Conservation (phyloP, 2,113 vertebrate species). For the Eurypyga helias region DNA sequence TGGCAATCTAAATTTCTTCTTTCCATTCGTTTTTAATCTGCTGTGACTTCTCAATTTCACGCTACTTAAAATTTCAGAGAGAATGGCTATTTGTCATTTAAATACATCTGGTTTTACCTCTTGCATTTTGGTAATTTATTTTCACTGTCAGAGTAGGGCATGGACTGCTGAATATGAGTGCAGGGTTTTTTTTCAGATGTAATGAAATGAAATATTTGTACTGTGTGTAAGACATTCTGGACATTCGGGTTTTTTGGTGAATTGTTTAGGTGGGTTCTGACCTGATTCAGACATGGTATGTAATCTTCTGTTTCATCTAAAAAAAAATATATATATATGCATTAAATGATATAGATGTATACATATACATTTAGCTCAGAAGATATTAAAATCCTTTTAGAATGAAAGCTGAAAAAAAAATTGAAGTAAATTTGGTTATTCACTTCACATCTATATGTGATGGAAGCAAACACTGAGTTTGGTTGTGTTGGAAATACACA, state of each 20-base stretch:
- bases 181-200: neutral
- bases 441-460: neutral
- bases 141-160: neutral
- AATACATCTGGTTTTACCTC: neutral
- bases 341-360: neutral
- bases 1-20: neutral
- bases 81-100: slow-evolving; percentile 1
- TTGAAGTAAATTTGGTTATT: neutral
- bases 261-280: neutral
- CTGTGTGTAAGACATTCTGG: neutral
- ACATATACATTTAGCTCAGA: neutral
- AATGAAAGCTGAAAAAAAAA: neutral
- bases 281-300: neutral
- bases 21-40: slow-evolving; percentile 24
- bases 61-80: neutral
- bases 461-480: neutral
- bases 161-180: neutral
- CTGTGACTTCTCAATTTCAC: slow-evolving; percentile 32
- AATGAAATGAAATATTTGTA: neutral
- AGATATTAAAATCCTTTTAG: neutral
- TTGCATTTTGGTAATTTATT: slow-evolving; percentile 8
- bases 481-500: neutral
- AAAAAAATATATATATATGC: neutral
- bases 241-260: neutral
- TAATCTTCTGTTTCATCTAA: neutral